Conservation (phyloP, 2,113 vertebrate genomes). For the Tyrannus savana region DNA sequence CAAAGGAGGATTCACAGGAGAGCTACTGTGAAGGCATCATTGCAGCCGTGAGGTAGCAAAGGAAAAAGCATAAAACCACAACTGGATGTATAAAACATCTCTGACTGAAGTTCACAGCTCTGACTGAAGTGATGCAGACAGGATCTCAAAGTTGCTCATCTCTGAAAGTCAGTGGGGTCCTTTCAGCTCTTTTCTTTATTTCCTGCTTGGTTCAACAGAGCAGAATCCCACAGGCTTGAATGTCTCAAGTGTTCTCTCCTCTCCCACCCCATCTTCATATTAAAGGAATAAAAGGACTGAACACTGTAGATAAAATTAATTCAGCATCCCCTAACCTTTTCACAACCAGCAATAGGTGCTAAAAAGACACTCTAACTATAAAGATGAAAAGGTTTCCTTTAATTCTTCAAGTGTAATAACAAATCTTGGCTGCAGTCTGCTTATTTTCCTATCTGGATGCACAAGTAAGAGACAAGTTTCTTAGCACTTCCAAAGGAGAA, state of each 20-base stretch:
- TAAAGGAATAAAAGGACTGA: not conserved
- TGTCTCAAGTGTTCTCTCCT: not conserved
- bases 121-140: not conserved
- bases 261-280: not conserved
- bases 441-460: constrained; percentile 15
- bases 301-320: not conserved
- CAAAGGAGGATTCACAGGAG: not conserved
- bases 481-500: constrained; percentile 15
- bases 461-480: not conserved
- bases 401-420: not conserved
- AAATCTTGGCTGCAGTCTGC: not conserved
- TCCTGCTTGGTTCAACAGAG: not conserved
- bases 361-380: not conserved
- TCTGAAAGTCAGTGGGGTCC: not conserved
- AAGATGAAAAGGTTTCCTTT: not conserved
- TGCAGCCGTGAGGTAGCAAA: not conserved
- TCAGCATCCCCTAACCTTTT: not conserved
- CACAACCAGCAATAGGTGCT: not conserved
- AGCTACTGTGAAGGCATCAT: not conserved
- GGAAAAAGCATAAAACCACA: not conserved
- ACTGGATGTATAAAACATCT: not conserved
- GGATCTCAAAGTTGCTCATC: not conserved
- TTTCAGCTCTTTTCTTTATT: not conserved
- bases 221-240: not conserved
- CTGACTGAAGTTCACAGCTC: not conserved